A percentile compares a stretch with the other conserved stretches of the same genome.
phyloP scores from a whole-genome alignment of 2,888 invertebrate species.

The Hetaerina titia region DNA sequence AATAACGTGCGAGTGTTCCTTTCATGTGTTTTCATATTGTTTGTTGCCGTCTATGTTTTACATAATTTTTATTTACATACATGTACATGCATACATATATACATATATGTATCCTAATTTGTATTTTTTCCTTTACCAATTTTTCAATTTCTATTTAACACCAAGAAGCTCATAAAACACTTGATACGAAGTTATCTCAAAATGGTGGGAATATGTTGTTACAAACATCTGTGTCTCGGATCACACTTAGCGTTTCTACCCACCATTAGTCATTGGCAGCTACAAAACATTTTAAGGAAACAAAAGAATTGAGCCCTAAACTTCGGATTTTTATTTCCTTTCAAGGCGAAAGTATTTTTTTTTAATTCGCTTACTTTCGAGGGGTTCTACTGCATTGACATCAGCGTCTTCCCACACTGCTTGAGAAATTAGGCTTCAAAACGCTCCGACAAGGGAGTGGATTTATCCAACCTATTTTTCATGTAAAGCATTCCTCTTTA shows the following conservation, averaged over 20 bases:
- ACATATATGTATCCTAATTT: too few species aligned
- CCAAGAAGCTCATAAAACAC: background rate
- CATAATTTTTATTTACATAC: too few species aligned
- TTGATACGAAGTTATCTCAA: background rate
- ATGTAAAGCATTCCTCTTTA: background rate
- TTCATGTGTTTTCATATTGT: too few species aligned
- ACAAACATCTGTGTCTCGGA: background rate
- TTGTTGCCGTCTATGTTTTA: too few species aligned
- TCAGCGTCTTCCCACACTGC: background rate
- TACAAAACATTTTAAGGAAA: background rate
- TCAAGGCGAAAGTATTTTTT: background rate
- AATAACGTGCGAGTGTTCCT: too few species aligned
- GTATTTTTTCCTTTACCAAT: too few species aligned
- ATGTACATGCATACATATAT: too few species aligned
- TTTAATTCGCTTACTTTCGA: background rate
- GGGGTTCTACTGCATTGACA: background rate
- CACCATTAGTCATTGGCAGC: background rate
- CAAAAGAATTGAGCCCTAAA: background rate
- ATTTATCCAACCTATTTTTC: background rate
- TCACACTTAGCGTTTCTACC: background rate
- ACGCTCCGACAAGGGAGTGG: background rate
- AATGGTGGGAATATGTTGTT: background rate
- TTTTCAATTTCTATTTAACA: background rate
- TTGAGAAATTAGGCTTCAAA: slow-evolving; percentile 1
- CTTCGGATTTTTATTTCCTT: background rate